phyloP scores from a whole-genome alignment of 2,797 vertebrate genomes.

The Enteromius afrohamiltoni region DNA sequence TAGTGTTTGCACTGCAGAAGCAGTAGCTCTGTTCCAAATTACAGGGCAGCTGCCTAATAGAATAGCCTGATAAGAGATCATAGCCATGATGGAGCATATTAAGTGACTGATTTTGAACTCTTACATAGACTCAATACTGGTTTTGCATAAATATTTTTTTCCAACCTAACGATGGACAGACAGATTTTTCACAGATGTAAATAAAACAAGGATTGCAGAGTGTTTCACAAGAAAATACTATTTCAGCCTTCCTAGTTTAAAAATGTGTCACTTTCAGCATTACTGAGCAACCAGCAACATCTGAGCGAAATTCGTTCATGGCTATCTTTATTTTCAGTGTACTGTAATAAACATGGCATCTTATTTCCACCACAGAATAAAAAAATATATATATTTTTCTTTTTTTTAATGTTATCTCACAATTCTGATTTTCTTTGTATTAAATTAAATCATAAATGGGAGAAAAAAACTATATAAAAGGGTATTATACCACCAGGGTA shows the following conservation, averaged over 20 bases:
- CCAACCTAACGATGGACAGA: neutral
- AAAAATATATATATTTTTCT: neutral
- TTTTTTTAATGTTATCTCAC: too few species aligned
- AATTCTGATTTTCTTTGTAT: neutral
- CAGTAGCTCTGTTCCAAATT: conserved; percentile 41
- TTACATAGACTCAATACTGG: too few species aligned
- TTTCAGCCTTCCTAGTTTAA: neutral
- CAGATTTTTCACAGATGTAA: neutral
- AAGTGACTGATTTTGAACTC: neutral
- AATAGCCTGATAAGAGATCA: neutral
- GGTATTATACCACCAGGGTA: too few species aligned
- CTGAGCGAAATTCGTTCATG: neutral
- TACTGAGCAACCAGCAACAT: neutral
- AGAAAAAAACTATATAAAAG: too few species aligned
- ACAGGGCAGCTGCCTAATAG: neutral
- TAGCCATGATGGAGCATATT: neutral
- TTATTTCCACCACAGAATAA: neutral
- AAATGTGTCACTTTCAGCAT: neutral
- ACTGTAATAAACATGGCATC: neutral
- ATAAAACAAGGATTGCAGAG: neutral
- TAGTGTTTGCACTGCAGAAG: neutral
- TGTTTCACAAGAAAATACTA: neutral
- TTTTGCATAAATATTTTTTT: neutral
- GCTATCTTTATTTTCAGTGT: neutral
- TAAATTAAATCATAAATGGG: neutral